These are phyloP conservation scores for Cybosia mesomella DNA, from an alignment of 2,888 invertebrate genomes.

Conservation along the genomic window DNA sequence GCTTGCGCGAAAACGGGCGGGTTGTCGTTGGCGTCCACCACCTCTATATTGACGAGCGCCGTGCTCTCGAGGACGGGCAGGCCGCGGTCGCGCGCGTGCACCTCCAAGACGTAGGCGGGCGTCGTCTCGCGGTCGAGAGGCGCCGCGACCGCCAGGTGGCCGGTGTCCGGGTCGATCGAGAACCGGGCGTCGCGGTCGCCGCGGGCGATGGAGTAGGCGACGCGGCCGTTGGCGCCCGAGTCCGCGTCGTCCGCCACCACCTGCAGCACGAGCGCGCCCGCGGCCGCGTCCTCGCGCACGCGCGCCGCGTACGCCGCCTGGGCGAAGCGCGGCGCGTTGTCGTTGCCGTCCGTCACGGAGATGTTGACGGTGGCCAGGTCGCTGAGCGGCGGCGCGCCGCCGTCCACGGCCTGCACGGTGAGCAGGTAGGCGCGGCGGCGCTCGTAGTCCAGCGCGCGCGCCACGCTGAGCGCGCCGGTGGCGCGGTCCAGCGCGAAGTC, in stretches of 20 bases:
- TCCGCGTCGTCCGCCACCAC: slow-evolving; percentile 95
- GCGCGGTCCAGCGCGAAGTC: slow-evolving; percentile 92
- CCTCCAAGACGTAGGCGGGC: slow-evolving; percentile 91
- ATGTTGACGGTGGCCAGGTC: slow-evolving; percentile 96
- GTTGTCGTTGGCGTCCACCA: slow-evolving; percentile 97
- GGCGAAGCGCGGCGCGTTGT: slow-evolving; percentile 94
- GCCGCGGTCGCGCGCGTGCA: slow-evolving; percentile 94
- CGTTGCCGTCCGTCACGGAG: slow-evolving; percentile 94
- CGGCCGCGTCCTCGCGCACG: slow-evolving; percentile 92
- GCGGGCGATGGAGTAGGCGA: slow-evolving; percentile 92
- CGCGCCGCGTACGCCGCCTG: slow-evolving; percentile 92
- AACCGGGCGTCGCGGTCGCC: slow-evolving; percentile 92
- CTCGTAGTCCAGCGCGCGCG: slow-evolving; percentile 95
- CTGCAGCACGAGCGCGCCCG: slow-evolving; percentile 91
- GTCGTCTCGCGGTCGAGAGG: slow-evolving; percentile 94
- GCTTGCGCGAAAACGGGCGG: slow-evolving; percentile 93
- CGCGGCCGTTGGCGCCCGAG: slow-evolving; percentile 92
- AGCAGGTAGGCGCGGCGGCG: slow-evolving; percentile 94
- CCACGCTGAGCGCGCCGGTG: slow-evolving; percentile 91
- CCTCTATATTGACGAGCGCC: slow-evolving; percentile 92
- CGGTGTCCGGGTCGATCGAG: slow-evolving; percentile 91
- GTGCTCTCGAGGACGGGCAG: slow-evolving; percentile 91
- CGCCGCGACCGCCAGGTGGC: slow-evolving; percentile 91
- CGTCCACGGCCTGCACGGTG: slow-evolving; percentile 96
- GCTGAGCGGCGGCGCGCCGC: slow-evolving; percentile 95